Base-by-base conservation (phyloP, 2,113 vertebrate genomes). In the Litocranius walleri region DNA sequence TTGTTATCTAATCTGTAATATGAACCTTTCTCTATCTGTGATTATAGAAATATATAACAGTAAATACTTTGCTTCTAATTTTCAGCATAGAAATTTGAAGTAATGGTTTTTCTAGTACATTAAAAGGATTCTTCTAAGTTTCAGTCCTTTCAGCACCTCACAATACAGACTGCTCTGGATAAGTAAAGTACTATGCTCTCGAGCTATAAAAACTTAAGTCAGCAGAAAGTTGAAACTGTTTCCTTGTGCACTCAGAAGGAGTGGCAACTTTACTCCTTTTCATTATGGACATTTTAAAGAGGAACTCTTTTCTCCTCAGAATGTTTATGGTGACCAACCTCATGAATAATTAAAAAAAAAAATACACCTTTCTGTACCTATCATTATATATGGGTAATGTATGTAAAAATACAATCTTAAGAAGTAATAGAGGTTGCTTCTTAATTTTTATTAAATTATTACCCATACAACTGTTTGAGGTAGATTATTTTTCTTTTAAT, bases 231-330 rank as follows among this genome's bases (percentile, higher is more conserved):
- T 48, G 27, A 56, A n/a, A 48, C 17, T 45, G 5, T 81, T 90
- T n/a, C 6, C 48, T 48, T 54, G 19, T 74, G 16, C 15, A 71
- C 27, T 84, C 45, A 54, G 62, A 40, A 74, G 48, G 29, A 57
- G 17, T 45, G 52, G 36, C 33, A 64, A 6, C 7, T 83, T 94
- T 40, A 64, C 36, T 83, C 27, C 9, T 83, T 88, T 86, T 82
- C 48, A 23, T 87, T 40, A 15, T 88, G 45, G 61, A 84, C n/a
- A 87, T 89, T 93, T 62, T 90, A 45, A 45, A 57, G 57, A 87
- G 43, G 29, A 90, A 5, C 27, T 90, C 0, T 94, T 88, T 97
- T 94, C 74, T 96, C 27, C 96, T 81, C 8, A 95, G 82, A 92
- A 57, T 57, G 23, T 80, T 27, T 30, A 7, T 62, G n/a, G 45